Conservation (phyloP, 2,888 invertebrate genomes). For the Drosophila recens region DNA sequence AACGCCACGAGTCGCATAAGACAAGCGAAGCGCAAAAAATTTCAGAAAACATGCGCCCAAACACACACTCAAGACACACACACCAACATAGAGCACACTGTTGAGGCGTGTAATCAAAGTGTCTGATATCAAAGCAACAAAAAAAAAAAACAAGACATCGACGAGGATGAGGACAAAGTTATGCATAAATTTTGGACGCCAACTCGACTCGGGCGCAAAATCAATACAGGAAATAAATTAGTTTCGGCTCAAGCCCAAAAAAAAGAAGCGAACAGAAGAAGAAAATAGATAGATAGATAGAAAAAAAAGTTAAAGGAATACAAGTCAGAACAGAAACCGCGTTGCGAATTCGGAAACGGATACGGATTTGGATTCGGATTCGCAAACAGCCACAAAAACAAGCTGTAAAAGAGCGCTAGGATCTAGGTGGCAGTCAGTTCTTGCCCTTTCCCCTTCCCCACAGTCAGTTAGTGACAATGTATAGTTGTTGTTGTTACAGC, state of each 20-base stretch:
- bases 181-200: conserved; percentile 76
- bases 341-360: conserved; percentile 28
- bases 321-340: conserved; percentile 15
- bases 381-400: conserved; percentile 29
- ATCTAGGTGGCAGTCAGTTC: conserved; percentile 1
- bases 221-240: conserved; percentile 78
- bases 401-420: conserved; percentile 27
- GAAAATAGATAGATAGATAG: background rate
- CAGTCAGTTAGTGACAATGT: conserved; percentile 33
- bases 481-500: conserved; percentile 16
- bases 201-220: conserved; percentile 60
- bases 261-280: conserved; percentile 19
- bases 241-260: conserved; percentile 65
- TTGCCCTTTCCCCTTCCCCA: conserved; percentile 6
- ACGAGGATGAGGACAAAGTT: conserved; percentile 56
- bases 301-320: conserved; percentile 15
- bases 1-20: conserved; percentile 68
- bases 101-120: conserved; percentile 76
- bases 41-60: conserved; percentile 66
- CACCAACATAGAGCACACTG: conserved; percentile 20
- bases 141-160: conserved; percentile 12
- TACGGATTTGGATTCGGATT: conserved; percentile 23
- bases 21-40: conserved; percentile 74
- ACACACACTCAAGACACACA: conserved; percentile 8
- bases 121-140: conserved; percentile 69